phyloP scores from a whole-genome alignment of 2,113 vertebrate species.

The Nannobrachium achirus region DNA sequence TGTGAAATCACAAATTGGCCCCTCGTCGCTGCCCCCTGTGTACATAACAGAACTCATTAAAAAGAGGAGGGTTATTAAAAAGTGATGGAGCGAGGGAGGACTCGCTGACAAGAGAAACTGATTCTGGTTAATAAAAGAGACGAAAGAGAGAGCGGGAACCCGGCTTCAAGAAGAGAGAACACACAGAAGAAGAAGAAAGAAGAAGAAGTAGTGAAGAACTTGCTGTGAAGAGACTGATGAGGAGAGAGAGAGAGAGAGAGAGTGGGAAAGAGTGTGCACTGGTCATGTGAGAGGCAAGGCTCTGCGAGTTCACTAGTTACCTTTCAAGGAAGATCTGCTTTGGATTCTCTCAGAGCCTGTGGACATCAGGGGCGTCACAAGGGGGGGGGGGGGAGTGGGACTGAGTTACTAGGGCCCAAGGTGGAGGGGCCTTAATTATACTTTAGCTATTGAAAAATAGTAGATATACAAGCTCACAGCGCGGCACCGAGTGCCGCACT shows the following conservation, averaged over 20 bases:
- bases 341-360: slow-evolving; percentile 44
- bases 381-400: too few species aligned
- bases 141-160: slow-evolving; percentile 13
- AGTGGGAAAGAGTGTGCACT: too few species aligned
- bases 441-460: too few species aligned
- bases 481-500: too few species aligned
- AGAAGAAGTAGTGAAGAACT: slow-evolving; percentile 20
- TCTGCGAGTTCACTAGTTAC: slow-evolving; percentile 51
- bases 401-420: too few species aligned
- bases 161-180: neutral
- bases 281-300: neutral
- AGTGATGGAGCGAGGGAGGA: slow-evolving; percentile 73
- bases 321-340: slow-evolving; percentile 49
- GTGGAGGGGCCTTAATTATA: too few species aligned
- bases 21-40: slow-evolving; percentile 73
- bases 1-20: slow-evolving; percentile 80
- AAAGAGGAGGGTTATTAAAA: slow-evolving; percentile 79
- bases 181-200: slow-evolving; percentile 20
- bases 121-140: slow-evolving; percentile 70
- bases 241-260: slow-evolving; percentile 39
- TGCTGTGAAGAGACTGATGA: slow-evolving; percentile 37
- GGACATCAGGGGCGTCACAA: too few species aligned
- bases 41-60: slow-evolving; percentile 82
- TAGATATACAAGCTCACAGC: too few species aligned
- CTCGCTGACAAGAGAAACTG: slow-evolving; percentile 69